Base-by-base conservation (phyloP, 2,113 vertebrate genomes). In the Petromus typicus region DNA sequence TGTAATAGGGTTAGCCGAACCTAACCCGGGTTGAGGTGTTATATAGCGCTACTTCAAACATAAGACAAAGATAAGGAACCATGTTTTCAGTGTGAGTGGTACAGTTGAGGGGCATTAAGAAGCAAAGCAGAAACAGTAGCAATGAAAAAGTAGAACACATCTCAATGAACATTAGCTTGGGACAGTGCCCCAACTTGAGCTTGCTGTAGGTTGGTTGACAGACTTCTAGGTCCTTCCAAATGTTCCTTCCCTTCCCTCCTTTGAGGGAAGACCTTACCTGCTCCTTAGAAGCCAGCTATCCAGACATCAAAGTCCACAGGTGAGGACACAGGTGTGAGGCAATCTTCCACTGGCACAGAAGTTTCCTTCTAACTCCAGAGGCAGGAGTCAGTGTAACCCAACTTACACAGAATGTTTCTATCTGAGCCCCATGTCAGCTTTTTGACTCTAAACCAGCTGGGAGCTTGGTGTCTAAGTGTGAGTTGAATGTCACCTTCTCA, bases 211-310 rank as follows among this genome's bases (percentile, higher is more conserved):
- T 61, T 75, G 23, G 4, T 40, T 34, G 25, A 2, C 66, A 71
- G 54, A 69, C 34, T 9, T 86, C 43, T 23, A 5, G 32, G 18
- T 43, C 54, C n/a, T 92, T 93, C 90, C 82, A 57, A 80, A 83
- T 45, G 27, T 22, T 75, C 51, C 54, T 23, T 40, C 8, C 1
- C n/a, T 43, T 66, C 40, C 32, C 20, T 84, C 59, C 61, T 79
- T 73, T 86, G 9, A 8, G 9, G 9, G 22, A 76, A 76, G 64
- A 40, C 22, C 4, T 7, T 45, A 12, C 20, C 40, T 73, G 9
- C 51, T 88, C n/a, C 89, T 87, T 57, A 64, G 80, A 73, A 94
- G 27, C 34, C 61, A 94, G 43, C 27, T 57, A 76, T 32, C 34
- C 16, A 59, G 66, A 43, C 86, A n/a, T 27, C 13, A 27, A 59